Percentiles rank a stretch among this genome's conserved stretches.
Evolutionary conservation across 2,113 vertebrate genomes (phyloP).

Genomic region (Vombatus ursinus): DNA sequence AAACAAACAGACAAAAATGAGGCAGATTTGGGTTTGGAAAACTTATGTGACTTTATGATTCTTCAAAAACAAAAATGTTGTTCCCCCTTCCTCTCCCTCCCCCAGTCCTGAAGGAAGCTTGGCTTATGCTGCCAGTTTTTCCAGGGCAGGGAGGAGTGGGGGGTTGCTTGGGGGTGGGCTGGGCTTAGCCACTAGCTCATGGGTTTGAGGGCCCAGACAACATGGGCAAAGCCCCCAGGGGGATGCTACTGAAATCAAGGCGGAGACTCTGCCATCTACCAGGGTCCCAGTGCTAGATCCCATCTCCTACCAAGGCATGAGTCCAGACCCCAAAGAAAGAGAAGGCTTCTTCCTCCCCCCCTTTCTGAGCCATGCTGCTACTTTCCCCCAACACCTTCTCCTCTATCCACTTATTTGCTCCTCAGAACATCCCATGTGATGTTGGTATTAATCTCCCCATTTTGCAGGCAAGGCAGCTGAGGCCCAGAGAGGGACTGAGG

Average conservation of each 20-base stretch:
- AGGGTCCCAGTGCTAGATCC: not conserved
- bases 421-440: not conserved
- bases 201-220: not conserved
- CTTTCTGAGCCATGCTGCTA: not conserved
- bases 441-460: not conserved
- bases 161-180: not conserved
- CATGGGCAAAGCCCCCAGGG: not conserved
- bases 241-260: not conserved
- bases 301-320: not conserved
- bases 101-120: too few species aligned
- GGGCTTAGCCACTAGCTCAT: not conserved
- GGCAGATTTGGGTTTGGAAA: not conserved
- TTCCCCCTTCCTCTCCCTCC: too few species aligned
- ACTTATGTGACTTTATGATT: not conserved
- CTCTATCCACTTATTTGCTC: not conserved
- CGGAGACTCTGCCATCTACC: not conserved
- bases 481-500: not conserved
- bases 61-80: not conserved
- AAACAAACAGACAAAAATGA: not conserved
- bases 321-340: not conserved
- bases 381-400: not conserved
- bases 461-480: not conserved
- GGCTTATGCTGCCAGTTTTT: too few species aligned
- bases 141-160: not conserved
- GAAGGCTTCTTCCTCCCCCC: not conserved